Base-by-base conservation (phyloP, 64 coral and sea anemone species). In the Montipora efflorescens region DNA sequence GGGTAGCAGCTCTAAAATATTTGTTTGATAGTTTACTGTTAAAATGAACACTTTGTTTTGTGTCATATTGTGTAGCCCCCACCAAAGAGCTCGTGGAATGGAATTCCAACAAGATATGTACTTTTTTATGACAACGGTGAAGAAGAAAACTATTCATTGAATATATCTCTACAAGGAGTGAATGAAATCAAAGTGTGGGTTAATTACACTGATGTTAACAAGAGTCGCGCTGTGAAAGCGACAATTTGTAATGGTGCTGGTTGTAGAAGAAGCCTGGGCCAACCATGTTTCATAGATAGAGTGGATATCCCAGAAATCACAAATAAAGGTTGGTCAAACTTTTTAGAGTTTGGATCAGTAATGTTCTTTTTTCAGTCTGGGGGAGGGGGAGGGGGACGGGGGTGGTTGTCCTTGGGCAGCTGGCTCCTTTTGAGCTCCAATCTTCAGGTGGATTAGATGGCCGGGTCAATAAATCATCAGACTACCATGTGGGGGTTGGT, bases 1-100 rank as follows among this genome's bases (percentile, higher is more conserved):
- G 36, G 36, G 36, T 36, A 36, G 36, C 36, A 2, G 36, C 53
- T 11, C 53, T 57, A 8, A 13, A 18, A 68, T 68, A 13, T 68
- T 68, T 18, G 13, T 14, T 14, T 16, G 64, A 20, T 68, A 18
- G 16, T 68, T 68, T n/a, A n/a, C 18, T 68, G 12, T 68, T 13
- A n/a, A 16, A 18, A 68, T 68, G 12, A 57, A 8, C 8, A 18
- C 68, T 21, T 20, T 23, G 4, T n/a, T 3, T 45, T 76, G 23
- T 18, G 10, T 82, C 64, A 16, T 22, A 36, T 81, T 82, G 22
- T 44, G 22, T 28, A 82, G 80, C 3, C 23, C 13, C 55, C 80
- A 82, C 28, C 25, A 82, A 82, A 44, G 11, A 5, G 14, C 6
- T 16, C 9, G 10, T 82, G 80, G 80, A 82, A 82, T 82, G 80